Conservation (phyloP, 2,113 vertebrate genomes). For the Pandion haliaetus region DNA sequence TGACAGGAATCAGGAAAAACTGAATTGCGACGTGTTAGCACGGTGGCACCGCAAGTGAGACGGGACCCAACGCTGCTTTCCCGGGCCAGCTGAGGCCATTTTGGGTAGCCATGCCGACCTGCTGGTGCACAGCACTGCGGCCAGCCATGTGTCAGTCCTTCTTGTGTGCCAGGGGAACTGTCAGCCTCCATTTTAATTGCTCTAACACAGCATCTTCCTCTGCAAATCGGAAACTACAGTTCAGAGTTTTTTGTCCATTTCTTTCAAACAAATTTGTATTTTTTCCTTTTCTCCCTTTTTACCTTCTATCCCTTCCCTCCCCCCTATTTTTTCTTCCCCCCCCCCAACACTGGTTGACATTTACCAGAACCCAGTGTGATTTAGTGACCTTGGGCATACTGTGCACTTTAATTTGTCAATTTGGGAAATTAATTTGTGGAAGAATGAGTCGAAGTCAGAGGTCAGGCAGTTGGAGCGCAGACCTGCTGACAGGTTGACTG, state of each 20-base stretch:
- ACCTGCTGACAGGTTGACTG: conserved; percentile 78
- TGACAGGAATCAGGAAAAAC: not conserved
- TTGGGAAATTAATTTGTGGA: conserved; percentile 84
- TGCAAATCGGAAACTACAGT: not conserved
- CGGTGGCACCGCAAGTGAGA: not conserved
- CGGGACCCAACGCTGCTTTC: not conserved
- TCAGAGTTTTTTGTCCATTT: not conserved
- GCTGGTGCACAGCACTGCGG: not conserved
- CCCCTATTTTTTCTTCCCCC: not conserved
- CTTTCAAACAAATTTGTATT: not conserved
- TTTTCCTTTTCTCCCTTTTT: not conserved
- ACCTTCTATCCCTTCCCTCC: not conserved
- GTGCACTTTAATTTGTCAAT: conserved; percentile 78
- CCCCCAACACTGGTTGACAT: conserved; percentile 32
- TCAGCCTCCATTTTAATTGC: not conserved
- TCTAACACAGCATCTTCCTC: not conserved
- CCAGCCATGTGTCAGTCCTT: not conserved
- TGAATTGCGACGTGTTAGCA: accelerated
- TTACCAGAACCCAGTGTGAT: conserved; percentile 75
- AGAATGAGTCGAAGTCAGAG: conserved; percentile 80
- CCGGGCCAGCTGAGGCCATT: not conserved
- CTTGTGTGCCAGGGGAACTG: not conserved
- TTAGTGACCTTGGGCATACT: conserved; percentile 71
- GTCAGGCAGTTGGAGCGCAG: conserved; percentile 78
- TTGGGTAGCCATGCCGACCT: not conserved